Percentiles rank a stretch among this genome's conserved stretches.
These are phyloP conservation scores for Cochlearius cochlearius DNA, from an alignment of 2,113 vertebrate genomes.

Conservation along the genomic window DNA sequence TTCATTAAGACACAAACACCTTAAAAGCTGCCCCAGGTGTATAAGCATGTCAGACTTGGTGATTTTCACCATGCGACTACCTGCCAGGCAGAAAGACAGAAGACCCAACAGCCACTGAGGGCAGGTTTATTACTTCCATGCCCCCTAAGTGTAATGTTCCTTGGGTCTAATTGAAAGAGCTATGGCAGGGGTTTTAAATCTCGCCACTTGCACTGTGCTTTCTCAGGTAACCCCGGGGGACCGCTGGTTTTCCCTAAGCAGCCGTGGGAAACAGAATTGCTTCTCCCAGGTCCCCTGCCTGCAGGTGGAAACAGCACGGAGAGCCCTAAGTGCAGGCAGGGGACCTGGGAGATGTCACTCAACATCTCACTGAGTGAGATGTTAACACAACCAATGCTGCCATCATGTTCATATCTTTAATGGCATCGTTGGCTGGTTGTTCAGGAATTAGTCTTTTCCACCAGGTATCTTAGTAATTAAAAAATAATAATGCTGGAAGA, in stretches of 20 bases:
- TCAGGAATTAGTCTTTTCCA: neutral
- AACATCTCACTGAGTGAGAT: neutral
- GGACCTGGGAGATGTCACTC: too few relatives aligned
- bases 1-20: neutral
- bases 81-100: neutral
- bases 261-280: fast-evolving
- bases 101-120: neutral
- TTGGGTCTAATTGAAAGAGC: neutral
- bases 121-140: neutral
- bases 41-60: neutral
- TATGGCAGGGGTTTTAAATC: neutral
- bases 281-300: neutral
- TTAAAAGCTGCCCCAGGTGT: neutral
- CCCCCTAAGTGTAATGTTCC: neutral
- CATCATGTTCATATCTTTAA: neutral
- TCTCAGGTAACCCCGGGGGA: neutral
- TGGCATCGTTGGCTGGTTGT: neutral
- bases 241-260: neutral
- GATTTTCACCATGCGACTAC: neutral
- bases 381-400: fast-evolving
- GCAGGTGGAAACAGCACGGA: neutral
- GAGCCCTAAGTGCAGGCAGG: fast-evolving
- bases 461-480: neutral
- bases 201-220: neutral
- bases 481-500: neutral